Evolutionary conservation across 2,113 vertebrate species (phyloP).

Genomic region (Etia nguti): DNA sequence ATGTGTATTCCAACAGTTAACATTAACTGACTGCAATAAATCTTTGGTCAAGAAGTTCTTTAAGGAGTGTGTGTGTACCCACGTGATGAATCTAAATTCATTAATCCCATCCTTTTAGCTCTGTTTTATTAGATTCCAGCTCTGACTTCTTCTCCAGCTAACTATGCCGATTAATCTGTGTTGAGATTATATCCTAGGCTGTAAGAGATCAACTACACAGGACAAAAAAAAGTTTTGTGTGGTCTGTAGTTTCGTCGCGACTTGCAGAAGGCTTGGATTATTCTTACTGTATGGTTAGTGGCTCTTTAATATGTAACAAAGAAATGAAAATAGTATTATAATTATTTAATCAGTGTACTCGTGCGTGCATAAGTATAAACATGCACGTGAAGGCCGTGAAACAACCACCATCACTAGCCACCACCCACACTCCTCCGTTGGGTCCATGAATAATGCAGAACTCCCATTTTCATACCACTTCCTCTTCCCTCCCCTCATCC

Average conservation of each 20-base stretch:
- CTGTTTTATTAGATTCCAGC: background rate
- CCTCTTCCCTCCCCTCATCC: conserved; percentile 23
- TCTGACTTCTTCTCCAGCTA: background rate
- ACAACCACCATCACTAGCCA: conserved; percentile 15
- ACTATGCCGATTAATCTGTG: background rate
- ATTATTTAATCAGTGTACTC: background rate
- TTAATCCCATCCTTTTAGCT: background rate
- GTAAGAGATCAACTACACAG: background rate
- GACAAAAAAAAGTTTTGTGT: background rate
- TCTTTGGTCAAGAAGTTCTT: background rate
- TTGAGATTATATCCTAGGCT: background rate
- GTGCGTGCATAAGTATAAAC: background rate
- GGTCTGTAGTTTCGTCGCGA: background rate
- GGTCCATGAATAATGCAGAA: conserved; percentile 58
- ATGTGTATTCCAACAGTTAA: background rate
- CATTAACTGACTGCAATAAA: background rate
- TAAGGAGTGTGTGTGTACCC: background rate
- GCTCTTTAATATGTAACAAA: background rate
- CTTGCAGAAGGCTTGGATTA: background rate
- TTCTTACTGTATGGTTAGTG: background rate
- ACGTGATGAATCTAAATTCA: background rate
- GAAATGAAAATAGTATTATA: background rate
- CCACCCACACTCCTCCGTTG: conserved; percentile 20
- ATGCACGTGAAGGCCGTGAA: conserved; percentile 4
- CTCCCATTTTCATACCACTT: conserved; percentile 57